Conservation (phyloP, 2,113 vertebrate genomes). For the Tragelaphus imberbis region DNA sequence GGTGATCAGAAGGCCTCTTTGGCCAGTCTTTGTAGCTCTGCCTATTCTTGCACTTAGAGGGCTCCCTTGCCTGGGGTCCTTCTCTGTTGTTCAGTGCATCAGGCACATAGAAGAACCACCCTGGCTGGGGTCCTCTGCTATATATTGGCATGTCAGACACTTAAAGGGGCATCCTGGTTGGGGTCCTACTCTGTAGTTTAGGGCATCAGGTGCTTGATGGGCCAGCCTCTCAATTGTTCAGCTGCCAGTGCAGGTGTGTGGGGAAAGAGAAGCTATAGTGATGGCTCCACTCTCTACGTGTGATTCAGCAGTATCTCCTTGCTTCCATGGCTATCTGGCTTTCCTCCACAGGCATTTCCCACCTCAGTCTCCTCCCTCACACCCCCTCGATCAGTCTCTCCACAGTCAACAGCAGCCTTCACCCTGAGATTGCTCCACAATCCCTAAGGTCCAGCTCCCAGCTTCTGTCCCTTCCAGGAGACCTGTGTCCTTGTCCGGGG, state of each 20-base stretch:
- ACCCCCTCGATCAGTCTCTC: background rate
- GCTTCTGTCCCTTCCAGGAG: background rate
- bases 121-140: background rate
- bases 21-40: background rate
- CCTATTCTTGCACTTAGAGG: background rate
- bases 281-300: background rate
- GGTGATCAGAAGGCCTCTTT: background rate
- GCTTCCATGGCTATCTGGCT: background rate
- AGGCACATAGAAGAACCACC: background rate
- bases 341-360: background rate
- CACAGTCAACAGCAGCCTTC: background rate
- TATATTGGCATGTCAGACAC: background rate
- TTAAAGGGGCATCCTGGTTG: background rate
- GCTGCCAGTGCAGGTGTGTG: rapidly evolving
- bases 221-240: background rate
- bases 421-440: background rate
- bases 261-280: background rate
- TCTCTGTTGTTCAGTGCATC: background rate
- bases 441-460: background rate
- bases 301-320: background rate
- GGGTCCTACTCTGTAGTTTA: background rate
- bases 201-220: rapidly evolving
- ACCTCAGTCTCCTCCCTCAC: background rate
- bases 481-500: background rate
- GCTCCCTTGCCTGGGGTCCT: background rate